Evolutionary conservation across 2,888 invertebrate genomes (phyloP), one percentile per base, ranked within the genome.

Genomic region (Lepidochrysops patricia): DNA sequence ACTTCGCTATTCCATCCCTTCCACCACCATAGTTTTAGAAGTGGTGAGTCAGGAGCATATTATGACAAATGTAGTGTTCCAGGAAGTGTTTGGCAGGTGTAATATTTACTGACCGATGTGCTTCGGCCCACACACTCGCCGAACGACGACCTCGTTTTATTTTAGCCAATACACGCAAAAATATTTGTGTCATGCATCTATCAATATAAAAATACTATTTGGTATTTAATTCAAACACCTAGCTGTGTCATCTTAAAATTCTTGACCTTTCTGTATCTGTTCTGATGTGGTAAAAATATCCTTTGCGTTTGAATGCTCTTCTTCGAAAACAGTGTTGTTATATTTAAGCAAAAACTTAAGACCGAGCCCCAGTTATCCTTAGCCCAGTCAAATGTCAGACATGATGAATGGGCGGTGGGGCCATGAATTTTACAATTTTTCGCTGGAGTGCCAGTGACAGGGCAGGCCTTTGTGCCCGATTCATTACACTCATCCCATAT

Each of bases 321-420:
- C n/a, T n/a, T n/a, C n/a, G n/a, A 19, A 19, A 43, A 19, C 7
- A 43, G 43, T 9, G 19, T 43, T 43, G n/a, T 43, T 43, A 43
- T 43, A 19, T 43, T 43, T 19, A 6, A 43, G 43, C 43, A 43
- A 19, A 43, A 43, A 43, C 43, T 43, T 43, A 43, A 43, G 37
- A 37, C 37, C 37, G 6, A 37, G 37, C 57, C 25, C 54, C 27
- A 29, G 32, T 48, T 32, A 32, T 50, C 54, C 43, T 58, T 58
- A 54, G 57, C 54, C 52, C 27, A 52, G 52, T 27, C 7, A 61
- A 57, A 63, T 29, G 58, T 63, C 63, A 61, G 58, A 50, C 57
- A 60, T 64, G 64, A 64, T 66, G 56, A 64, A 63, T 64, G 63
- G 56, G 35, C 57, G 49, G 49, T 56, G 63, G 60, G 63, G 61